Conservation (phyloP, 2,113 vertebrate genomes). For the Lophotis ruficrista region DNA sequence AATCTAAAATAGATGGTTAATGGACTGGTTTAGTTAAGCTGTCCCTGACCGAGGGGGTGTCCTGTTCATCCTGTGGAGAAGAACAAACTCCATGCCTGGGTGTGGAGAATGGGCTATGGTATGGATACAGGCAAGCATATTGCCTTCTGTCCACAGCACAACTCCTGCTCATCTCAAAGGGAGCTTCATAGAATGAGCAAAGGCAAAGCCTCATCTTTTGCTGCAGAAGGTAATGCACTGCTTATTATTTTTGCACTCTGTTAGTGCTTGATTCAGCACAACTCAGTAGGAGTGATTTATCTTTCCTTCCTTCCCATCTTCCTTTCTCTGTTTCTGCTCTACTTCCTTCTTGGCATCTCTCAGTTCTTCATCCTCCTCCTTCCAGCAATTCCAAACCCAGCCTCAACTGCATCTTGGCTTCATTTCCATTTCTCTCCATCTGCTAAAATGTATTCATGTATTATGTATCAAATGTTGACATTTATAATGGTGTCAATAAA, state of each 20-base stretch:
- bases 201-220: background rate
- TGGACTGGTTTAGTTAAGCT: background rate
- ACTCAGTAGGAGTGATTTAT: background rate
- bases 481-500: conserved; percentile 33
- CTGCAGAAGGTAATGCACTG: background rate
- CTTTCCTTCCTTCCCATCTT: background rate
- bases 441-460: conserved; percentile 23
- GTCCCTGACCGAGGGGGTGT: background rate
- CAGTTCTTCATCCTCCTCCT: background rate
- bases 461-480: conserved; percentile 56
- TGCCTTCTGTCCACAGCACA: background rate
- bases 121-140: background rate
- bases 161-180: background rate
- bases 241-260: background rate
- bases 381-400: background rate
- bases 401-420: conserved; percentile 24
- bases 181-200: background rate
- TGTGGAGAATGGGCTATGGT: fast-evolving
- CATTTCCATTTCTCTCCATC: conserved; percentile 34
- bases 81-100: background rate
- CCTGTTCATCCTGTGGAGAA: background rate
- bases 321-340: conserved; percentile 23
- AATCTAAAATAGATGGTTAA: background rate
- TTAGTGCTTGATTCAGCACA: background rate
- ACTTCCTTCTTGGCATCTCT: conserved; percentile 46